Percentiles rank a stretch among this genome's conserved stretches.
phyloP scores from a whole-genome alignment of 2,797 vertebrate species.

The Macrochelys suwanniensis region DNA sequence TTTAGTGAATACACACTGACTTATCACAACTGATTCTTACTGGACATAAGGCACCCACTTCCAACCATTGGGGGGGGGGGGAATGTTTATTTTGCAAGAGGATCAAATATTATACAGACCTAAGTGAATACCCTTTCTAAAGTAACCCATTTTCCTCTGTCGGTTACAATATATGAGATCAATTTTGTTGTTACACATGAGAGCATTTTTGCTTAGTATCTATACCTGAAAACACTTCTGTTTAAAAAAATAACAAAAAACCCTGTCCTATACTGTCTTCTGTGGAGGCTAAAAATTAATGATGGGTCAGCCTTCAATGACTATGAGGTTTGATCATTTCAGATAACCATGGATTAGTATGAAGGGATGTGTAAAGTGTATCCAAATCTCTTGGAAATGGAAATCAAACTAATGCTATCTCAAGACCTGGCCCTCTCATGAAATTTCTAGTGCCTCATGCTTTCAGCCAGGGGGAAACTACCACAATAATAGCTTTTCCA shows the following conservation, averaged over 20 bases:
- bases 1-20: neutral
- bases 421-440: neutral
- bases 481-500: too few relatives aligned
- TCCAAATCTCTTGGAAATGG: neutral
- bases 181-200: too few relatives aligned
- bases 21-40: neutral
- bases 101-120: neutral
- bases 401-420: neutral
- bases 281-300: neutral
- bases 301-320: neutral
- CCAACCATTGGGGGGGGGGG: neutral
- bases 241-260: too few relatives aligned
- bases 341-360: neutral
- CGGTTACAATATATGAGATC: too few relatives aligned
- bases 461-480: neutral
- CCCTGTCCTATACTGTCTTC: neutral
- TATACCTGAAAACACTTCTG: neutral
- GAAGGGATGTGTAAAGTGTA: neutral
- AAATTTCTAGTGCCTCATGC: neutral
- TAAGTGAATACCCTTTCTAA: neutral
- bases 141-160: too few relatives aligned
- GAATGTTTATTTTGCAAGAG: accelerated
- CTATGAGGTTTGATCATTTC: neutral
- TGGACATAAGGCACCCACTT: neutral
- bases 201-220: neutral